Percentiles rank a stretch among this genome's conserved stretches.
Evolutionary conservation across 2,113 vertebrate genomes (phyloP).

Genomic region (Aleadryas rufinucha): DNA sequence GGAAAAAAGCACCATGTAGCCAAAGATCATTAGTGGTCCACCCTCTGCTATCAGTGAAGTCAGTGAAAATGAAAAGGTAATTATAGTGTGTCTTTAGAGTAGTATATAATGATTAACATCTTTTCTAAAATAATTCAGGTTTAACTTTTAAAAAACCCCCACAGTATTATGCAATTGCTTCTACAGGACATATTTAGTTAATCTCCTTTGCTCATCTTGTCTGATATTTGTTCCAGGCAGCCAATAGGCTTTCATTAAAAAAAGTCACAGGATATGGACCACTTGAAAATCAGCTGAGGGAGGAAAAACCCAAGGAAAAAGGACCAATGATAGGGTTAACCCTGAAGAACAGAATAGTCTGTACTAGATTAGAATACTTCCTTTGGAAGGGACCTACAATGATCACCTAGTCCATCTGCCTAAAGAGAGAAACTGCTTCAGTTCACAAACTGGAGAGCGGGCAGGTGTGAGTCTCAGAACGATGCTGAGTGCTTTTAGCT

Average conservation of each 20-base stretch:
- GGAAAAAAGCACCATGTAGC: constrained; percentile 25
- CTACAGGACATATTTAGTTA: neutral
- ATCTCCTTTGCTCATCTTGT: neutral
- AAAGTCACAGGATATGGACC: neutral
- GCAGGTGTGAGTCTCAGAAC: neutral
- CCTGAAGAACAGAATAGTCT: neutral
- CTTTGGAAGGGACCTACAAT: neutral
- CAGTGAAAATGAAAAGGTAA: constrained; percentile 40
- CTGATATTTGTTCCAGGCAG: neutral
- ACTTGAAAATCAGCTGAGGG: neutral
- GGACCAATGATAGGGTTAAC: neutral
- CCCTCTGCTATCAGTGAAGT: constrained; percentile 31
- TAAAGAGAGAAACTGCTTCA: neutral
- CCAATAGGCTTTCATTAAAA: neutral
- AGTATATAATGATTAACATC: neutral
- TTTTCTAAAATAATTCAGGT: neutral
- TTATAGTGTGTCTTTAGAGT: constrained; percentile 15
- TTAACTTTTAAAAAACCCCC: neutral
- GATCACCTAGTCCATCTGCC: neutral
- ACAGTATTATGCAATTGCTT: neutral
- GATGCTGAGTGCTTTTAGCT: neutral
- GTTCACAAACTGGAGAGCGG: neutral
- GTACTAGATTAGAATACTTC: neutral
- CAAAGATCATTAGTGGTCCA: constrained; percentile 41
- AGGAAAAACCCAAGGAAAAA: neutral